Evolutionary conservation across 2,113 vertebrate genomes (phyloP).

Genomic region (Myotis lucifugus): DNA sequence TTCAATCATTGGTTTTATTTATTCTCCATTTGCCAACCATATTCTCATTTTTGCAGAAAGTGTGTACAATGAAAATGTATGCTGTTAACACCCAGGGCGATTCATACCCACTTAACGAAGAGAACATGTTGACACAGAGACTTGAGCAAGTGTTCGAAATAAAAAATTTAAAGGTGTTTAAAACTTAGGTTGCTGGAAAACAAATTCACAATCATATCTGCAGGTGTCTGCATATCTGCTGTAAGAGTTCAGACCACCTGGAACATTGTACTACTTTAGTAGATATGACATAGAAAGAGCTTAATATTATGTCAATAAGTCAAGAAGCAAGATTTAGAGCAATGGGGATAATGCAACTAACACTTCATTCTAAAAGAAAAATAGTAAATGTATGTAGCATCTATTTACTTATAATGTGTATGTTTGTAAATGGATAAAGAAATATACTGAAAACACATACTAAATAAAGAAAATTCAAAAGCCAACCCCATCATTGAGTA

Average conservation of each 20-base stretch:
- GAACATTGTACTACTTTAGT: not conserved
- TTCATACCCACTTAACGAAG: not conserved
- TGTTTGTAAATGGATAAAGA: not conserved
- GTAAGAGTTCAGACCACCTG: not conserved
- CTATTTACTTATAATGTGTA: not conserved
- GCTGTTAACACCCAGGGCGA: not conserved
- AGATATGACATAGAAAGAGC: not conserved
- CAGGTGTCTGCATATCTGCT: not conserved
- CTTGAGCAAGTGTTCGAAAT: not conserved
- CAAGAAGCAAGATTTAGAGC: conserved; percentile 7
- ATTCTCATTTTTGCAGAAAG: not conserved
- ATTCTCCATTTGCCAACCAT: not conserved
- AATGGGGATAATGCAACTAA: not conserved
- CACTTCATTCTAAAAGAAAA: conserved; percentile 28
- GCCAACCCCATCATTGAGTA: not conserved
- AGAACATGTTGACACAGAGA: not conserved
- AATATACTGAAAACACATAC: not conserved
- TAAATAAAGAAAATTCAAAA: not conserved
- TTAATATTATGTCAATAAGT: not conserved
- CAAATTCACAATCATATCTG: not conserved
- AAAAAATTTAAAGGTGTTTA: not conserved
- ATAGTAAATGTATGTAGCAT: not conserved
- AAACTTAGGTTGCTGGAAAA: not conserved
- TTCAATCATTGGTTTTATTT: not conserved
- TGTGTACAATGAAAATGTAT: not conserved